Evolutionary conservation across 2,888 invertebrate genomes (phyloP), one percentile per base, ranked within the genome.

Genomic region (Lysandra coridon): DNA sequence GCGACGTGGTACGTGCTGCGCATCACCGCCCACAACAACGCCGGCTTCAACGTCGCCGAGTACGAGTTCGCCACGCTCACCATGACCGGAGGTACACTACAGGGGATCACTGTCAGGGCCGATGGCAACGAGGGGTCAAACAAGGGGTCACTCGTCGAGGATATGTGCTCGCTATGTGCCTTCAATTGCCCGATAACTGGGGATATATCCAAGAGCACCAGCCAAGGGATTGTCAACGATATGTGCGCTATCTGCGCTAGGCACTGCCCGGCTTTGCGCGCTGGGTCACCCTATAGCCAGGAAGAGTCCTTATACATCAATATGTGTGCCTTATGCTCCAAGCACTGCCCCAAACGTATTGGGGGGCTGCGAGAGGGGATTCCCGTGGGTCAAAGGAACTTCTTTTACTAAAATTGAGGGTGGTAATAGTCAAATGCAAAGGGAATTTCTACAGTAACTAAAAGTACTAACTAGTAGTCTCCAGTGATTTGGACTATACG

Each of bases 41-140:
- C 99, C 81, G 99, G 99, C 78, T 98, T 98, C 86, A 98, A 98
- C 69, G 98, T 98, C 78, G 98, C 98, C 80, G 98, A 98, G 93
- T 98, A 99, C 88, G 98, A 98, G 94, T 99, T 99, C 91, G 98
- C 98, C 30, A 99, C 99, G 2, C 95, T 99, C 57, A 98, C 99
- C 53, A 96, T 97, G 83, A 98, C 98, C 84, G 99, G 99, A 96
- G 98, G 99, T 99, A 96, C 95, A 57, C 53, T 33, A 0, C 10
- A 5, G 44, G 3, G n/a, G 23, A 14, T 37, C 40, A 76, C 44
- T 57, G 30, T 14, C 5, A 6, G 60, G n/a, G n/a, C 6, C 4
- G 1, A 60, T 60, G 5, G 60, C 1, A 2, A 23, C n/a, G n/a
- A 62, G 23, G 23, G 23, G 23, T 62, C n/a, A n/a, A 62, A 23